Evolutionary conservation across 2,797 vertebrate species (phyloP), one percentile per base, ranked within the genome.

Genomic region (Valencia hispanica): DNA sequence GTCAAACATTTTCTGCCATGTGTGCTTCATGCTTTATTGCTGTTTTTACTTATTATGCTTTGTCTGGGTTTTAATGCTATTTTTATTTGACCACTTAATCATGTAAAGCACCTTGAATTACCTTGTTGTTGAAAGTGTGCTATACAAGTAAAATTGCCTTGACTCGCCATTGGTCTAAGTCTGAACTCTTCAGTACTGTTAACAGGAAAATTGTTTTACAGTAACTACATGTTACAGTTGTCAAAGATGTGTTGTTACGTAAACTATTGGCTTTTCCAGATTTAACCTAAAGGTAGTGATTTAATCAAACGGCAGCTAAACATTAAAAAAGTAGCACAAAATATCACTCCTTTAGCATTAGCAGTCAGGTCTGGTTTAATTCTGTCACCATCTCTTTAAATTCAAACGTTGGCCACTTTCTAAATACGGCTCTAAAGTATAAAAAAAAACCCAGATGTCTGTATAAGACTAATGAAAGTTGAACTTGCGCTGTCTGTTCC

Each of bases 391-490:
- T 63, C 61, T 36, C 30, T 36, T 63, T 15, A 63, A 63, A 63
- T 63, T 22, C 12, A 63, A 63, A 36, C 18, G 2, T 5, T 36
- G 7, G 34, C 34, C 59, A 63, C 34, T 36, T 63, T 63, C 61
- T 34, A 32, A 32, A 22, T 34, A 20, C 18, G 1, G 39, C 47
- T 48, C 47, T 73, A 32, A 74, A 65, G 65, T 50, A 47, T 50
- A 47, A 17, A 68, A 68, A 25, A 50, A 50, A 22, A n/a, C n/a
- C n/a, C 65, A 57, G 65, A 68, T 68, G 32, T 43, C 47, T 27
- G 72, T 32, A 39, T 50, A 65, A 36, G 32, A 65, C 65, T 43
- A n/a, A 68, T 53, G n/a, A 55, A 27, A 55, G 65, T 55, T 25
- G 12, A 32, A 25, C 17, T 68, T 39, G 39, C 9, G 14, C 10